Evolutionary conservation across 2,888 invertebrate species (phyloP).

Genomic region (Idaea biselata): DNA sequence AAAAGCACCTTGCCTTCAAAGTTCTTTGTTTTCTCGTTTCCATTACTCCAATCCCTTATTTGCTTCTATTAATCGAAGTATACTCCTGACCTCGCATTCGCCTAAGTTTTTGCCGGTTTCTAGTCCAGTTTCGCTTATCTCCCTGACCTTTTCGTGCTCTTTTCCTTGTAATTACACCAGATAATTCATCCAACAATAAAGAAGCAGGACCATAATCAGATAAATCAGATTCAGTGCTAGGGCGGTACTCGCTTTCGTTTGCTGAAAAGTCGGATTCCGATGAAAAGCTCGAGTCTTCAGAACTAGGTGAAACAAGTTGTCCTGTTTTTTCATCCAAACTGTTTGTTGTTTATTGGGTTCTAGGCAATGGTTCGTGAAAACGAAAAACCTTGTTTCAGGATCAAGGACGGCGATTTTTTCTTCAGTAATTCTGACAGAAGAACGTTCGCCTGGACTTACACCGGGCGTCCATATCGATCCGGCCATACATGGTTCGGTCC

Average conservation of each 20-base stretch:
- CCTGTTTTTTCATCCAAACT: not conserved
- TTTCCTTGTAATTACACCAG: not conserved
- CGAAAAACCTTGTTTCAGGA: no score
- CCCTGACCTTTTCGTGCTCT: constrained; percentile 1
- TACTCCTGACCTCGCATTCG: not conserved
- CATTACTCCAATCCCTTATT: not conserved
- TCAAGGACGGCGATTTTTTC: no score
- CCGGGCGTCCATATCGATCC: no score
- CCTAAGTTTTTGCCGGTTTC: not conserved
- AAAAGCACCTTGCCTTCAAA: not conserved
- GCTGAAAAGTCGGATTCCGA: not conserved
- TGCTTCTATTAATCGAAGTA: not conserved
- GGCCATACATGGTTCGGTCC: no score
- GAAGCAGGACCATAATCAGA: not conserved
- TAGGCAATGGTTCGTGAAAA: no score
- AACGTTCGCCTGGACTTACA: no score
- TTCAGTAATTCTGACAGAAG: no score
- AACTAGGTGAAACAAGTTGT: not conserved
- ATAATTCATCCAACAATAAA: not conserved
- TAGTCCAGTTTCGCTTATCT: not conserved
- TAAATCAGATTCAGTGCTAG: not conserved
- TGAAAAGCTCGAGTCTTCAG: not conserved
- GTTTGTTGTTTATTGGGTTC: no score
- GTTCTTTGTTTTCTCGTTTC: not conserved
- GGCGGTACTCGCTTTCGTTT: not conserved